Conservation (phyloP, 2,888 invertebrate genomes). For the Drepana falcataria region DNA sequence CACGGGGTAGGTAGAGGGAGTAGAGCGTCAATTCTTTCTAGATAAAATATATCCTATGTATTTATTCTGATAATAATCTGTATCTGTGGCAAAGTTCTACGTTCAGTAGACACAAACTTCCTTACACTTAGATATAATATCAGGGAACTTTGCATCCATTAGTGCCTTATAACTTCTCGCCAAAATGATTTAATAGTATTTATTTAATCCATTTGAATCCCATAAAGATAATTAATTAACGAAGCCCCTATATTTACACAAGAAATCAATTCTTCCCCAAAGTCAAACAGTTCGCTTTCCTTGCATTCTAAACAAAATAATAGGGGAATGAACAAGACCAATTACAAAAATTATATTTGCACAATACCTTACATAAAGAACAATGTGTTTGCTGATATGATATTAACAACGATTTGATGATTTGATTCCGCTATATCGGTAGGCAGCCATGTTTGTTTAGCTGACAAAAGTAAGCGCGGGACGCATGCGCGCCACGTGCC, state of each 20-base stretch:
- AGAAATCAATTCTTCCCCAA: constrained; percentile 42
- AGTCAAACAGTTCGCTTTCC: constrained; percentile 37
- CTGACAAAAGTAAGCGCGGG: constrained; percentile 53
- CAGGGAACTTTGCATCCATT: constrained; percentile 14
- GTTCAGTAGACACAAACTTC: too few relatives aligned
- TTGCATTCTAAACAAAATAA: constrained; percentile 40
- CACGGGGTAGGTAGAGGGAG: too few relatives aligned
- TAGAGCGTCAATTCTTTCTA: too few relatives aligned
- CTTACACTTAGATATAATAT: too few relatives aligned
- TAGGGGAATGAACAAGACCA: constrained; percentile 49
- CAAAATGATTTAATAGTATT: background rate
- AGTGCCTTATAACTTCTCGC: background rate
- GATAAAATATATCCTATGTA: too few relatives aligned
- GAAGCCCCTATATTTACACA: constrained; percentile 29
- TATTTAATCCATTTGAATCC: constrained; percentile 3
- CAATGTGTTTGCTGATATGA: constrained; percentile 62
- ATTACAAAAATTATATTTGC: constrained; percentile 73
- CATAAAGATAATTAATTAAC: constrained; percentile 10
- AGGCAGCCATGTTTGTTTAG: constrained; percentile 69
- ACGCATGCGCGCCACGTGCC: constrained; percentile 60
- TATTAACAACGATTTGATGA: constrained; percentile 63
- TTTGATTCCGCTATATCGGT: constrained; percentile 40
- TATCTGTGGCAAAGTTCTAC: too few relatives aligned
- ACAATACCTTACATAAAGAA: constrained; percentile 47
- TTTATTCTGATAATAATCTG: too few relatives aligned